phyloP scores from a whole-genome alignment of 2,888 invertebrate species.

The Nomada fabriciana region DNA sequence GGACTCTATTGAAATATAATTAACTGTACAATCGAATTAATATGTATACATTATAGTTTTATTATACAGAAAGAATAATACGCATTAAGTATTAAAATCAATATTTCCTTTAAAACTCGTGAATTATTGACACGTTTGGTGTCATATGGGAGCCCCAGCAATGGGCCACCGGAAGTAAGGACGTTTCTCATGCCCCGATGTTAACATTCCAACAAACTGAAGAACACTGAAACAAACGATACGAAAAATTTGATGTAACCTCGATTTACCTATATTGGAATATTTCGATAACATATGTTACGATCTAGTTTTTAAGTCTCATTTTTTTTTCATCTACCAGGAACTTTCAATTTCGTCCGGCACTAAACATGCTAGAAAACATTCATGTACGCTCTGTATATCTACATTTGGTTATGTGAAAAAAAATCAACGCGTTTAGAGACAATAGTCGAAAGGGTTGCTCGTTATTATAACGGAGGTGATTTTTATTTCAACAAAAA shows the following conservation, averaged over 20 bases:
- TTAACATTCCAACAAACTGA: not conserved
- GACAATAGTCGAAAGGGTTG: slow-evolving; percentile 21
- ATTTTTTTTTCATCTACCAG: slow-evolving; percentile 2
- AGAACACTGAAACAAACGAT: not conserved
- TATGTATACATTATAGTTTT: not conserved
- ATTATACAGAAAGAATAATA: not conserved
- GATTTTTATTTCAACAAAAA: slow-evolving; percentile 85
- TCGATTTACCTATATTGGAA: not conserved
- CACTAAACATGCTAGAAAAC: not conserved
- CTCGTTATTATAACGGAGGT: slow-evolving; percentile 81
- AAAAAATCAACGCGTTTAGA: not conserved
- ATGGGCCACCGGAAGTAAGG: not conserved
- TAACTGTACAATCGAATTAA: slow-evolving; percentile 12
- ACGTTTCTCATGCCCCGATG: not conserved
- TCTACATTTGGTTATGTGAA: not conserved
- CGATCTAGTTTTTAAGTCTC: not conserved
- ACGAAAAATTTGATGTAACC: not conserved
- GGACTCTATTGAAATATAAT: slow-evolving; percentile 13
- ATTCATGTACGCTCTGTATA: slow-evolving; percentile 30
- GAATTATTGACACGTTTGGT: not conserved
- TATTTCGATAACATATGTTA: not conserved
- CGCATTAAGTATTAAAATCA: slow-evolving; percentile 1
- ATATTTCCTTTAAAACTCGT: not conserved
- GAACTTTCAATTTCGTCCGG: not conserved
- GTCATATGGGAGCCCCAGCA: too few species aligned